A percentile compares a stretch with the other conserved stretches of the same genome.
These are phyloP conservation scores for Melanophora roralis DNA, from an alignment of 2,888 invertebrate genomes.

Conservation along the genomic window DNA sequence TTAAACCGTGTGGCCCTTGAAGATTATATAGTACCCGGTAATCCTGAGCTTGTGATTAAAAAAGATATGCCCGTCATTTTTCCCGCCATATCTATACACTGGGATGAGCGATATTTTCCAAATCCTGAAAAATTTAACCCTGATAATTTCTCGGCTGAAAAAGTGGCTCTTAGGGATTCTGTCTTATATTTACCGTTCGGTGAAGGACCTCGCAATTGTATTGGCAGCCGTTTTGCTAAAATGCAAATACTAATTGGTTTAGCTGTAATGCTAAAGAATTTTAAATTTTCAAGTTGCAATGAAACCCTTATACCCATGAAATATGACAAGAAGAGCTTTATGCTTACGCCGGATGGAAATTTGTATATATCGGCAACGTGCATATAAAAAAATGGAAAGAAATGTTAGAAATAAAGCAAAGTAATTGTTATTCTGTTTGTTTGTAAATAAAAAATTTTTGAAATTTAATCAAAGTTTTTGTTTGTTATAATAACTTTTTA, in stretches of 20 bases:
- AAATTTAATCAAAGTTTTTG: not conserved
- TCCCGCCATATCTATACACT: slow-evolving; percentile 78
- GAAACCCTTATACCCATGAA: slow-evolving; percentile 67
- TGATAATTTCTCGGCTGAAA: slow-evolving; percentile 80
- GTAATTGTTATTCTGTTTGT: not conserved
- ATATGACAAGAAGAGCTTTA: slow-evolving; percentile 61
- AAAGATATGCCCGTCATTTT: slow-evolving; percentile 70
- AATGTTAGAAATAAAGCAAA: not conserved
- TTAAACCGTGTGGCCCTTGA: slow-evolving; percentile 78
- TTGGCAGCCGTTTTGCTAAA: slow-evolving; percentile 73
- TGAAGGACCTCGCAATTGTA: slow-evolving; percentile 73
- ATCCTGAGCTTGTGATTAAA: slow-evolving; percentile 78
- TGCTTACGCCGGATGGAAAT: slow-evolving; percentile 64
- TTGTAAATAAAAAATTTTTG: not conserved
- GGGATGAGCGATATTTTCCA: slow-evolving; percentile 77
- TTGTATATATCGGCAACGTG: slow-evolving; percentile 58
- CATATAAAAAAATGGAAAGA: not conserved
- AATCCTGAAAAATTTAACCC: slow-evolving; percentile 81
- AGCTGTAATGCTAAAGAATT: slow-evolving; percentile 68
- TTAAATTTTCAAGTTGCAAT: slow-evolving; percentile 66
- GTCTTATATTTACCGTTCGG: slow-evolving; percentile 73
- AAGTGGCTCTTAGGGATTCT: slow-evolving; percentile 78
- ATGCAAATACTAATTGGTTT: slow-evolving; percentile 72
- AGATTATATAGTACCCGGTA: slow-evolving; percentile 78
- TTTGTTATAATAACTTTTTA: no score